These are phyloP conservation scores for Aegypius monachus DNA, from an alignment of 2,113 vertebrate species.

Conservation along the genomic window DNA sequence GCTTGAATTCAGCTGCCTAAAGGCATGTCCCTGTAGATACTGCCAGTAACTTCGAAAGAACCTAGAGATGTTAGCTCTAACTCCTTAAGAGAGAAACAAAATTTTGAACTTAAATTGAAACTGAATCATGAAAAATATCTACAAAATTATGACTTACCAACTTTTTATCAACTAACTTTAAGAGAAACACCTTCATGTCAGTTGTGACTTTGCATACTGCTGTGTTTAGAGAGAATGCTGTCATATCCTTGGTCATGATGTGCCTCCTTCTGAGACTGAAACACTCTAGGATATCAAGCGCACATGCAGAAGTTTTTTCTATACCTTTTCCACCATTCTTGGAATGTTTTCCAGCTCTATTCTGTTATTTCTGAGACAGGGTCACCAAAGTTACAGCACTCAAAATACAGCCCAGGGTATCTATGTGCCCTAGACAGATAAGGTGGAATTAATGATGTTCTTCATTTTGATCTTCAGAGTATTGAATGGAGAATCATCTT, in stretches of 20 bases:
- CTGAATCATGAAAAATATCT: not conserved
- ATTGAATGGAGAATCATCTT: not conserved
- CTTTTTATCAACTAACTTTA: not conserved
- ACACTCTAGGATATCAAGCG: not conserved
- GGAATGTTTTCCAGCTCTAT: not conserved
- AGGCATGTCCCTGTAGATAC: not conserved
- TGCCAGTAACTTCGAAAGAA: not conserved
- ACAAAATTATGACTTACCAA: not conserved
- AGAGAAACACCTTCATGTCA: not conserved
- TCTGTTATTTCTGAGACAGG: not conserved
- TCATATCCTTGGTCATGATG: no score
- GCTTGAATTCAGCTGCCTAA: not conserved
- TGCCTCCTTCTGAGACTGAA: not conserved
- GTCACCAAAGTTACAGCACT: not conserved
- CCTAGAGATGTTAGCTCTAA: not conserved
- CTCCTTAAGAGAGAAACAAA: not conserved
- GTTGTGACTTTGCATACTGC: not conserved
- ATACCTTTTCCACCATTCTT: not conserved
- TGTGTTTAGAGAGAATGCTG: not conserved
- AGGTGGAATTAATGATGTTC: not conserved
- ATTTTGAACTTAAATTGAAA: not conserved
- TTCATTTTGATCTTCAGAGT: not conserved
- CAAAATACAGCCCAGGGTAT: not conserved
- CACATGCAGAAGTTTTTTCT: not conserved
- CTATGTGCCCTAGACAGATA: no score